Evolutionary conservation across 92 coral and sea anemone genomes (phyloP).

Genomic region (Porites divaricata): DNA sequence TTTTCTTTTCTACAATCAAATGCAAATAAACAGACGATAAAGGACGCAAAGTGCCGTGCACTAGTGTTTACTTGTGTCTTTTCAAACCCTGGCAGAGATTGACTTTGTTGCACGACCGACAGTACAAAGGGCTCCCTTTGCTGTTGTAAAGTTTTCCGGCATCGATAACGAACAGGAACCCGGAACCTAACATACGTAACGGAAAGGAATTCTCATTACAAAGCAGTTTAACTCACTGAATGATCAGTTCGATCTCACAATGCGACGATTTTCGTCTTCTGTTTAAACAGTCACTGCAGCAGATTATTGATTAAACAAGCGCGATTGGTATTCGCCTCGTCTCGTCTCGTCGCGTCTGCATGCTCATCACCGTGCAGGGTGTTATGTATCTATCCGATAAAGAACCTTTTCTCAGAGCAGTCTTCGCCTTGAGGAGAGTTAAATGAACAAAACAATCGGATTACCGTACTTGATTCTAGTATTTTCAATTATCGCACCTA

Average conservation of each 20-base stretch:
- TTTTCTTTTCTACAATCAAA: conserved; percentile 23
- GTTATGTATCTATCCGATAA: not conserved
- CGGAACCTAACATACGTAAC: not conserved
- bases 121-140: conserved; percentile 11
- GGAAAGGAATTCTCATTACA: conserved; percentile 1
- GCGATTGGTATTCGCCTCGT: conserved; percentile 5
- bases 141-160: conserved; percentile 22
- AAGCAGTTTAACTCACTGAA: conserved; percentile 12
- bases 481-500: conserved; percentile 33
- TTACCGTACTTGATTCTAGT: conserved; percentile 11
- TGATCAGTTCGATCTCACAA: conserved; percentile 1
- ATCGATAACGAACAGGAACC: conserved; percentile 9
- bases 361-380: too few relatives aligned
- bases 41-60: not conserved
- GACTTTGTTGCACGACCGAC: conserved; percentile 20
- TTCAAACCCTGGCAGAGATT: not conserved
- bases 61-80: conserved; percentile 36
- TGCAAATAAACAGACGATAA: conserved; percentile 33
- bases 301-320: not conserved
- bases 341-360: not conserved
- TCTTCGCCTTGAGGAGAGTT: not conserved
- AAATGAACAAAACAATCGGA: not conserved
- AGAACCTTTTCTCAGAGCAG: not conserved
- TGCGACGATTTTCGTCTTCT: not conserved
- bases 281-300: not conserved